Percentiles rank a stretch among this genome's conserved stretches.
phyloP scores from a whole-genome alignment of 2,113 vertebrate species.

The Nanger granti region DNA sequence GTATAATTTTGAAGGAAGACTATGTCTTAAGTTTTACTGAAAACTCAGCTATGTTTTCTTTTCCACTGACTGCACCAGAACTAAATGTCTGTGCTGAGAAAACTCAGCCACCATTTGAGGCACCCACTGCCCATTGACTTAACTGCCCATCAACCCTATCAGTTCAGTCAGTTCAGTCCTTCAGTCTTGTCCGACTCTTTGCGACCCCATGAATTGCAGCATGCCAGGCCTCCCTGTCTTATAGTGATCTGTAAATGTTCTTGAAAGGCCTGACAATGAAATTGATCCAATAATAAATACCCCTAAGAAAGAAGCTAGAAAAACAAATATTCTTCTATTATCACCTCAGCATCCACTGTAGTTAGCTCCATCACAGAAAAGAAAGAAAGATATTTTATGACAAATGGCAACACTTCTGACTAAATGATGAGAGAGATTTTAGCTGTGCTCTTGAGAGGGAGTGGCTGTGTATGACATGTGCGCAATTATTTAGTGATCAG shows the following conservation, averaged over 20 bases:
- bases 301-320: background rate
- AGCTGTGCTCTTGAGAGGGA: background rate
- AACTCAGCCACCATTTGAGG: slow-evolving; percentile 15
- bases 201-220: background rate
- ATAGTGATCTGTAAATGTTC: slow-evolving; percentile 30
- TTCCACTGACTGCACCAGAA: slow-evolving; percentile 40
- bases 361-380: slow-evolving; percentile 3
- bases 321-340: slow-evolving; percentile 36
- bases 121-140: background rate
- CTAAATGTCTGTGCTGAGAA: slow-evolving; percentile 49
- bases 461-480: background rate
- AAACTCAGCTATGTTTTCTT: slow-evolving; percentile 49
- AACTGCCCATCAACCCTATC: slow-evolving; percentile 14
- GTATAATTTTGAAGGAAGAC: slow-evolving; percentile 68
- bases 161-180: background rate
- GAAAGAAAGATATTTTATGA: background rate
- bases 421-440: background rate
- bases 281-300: slow-evolving; percentile 51
- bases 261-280: background rate
- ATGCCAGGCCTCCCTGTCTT: background rate
- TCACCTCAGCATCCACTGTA: background rate
- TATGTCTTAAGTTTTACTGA: slow-evolving; percentile 65
- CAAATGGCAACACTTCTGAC: slow-evolving; percentile 13
- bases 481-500: slow-evolving; percentile 11
- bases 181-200: background rate